Base-by-base conservation (phyloP, 2,888 invertebrate species). In the Toxonevra muliebris region DNA sequence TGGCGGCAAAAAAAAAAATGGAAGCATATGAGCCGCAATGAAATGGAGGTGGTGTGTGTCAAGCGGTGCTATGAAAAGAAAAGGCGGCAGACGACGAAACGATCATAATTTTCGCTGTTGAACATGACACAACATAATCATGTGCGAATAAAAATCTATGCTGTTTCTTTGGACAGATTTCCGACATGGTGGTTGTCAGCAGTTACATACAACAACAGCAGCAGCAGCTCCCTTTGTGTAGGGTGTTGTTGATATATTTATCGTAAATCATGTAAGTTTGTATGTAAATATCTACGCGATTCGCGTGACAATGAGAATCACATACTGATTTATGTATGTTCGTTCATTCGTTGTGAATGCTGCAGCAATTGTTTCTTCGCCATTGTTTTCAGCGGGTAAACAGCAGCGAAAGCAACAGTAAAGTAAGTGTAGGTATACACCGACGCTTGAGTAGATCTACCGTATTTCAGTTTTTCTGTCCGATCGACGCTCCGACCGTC, bases 61-160 rank as follows among this genome's bases (percentile, higher is more conserved):
- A 30, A 7, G 30, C 30, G 30, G 30, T 30, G 30, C 30, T 30
- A 30, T 7, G 2, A 4, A 30, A 30, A 30, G 30, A 30, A 30
- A 30, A 30, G 30, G 30, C 62, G 69, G 71, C 71, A 67, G 69
- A 70, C 71, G 73, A 73, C 73, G 70, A 72, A 69, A 65, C 69
- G 59, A 71, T 70, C 70, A 73, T 73, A 73, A 72, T 73, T 72
- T 65, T 66, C 69, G 68, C 66, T 70, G 66, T 68, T 70, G 41
- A 71, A 70, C 69, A 69, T 72, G 71, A 70, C 68, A 71, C 70
- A 69, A 20, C 50, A 43, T 58, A 66, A 74, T 72, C 71, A 75
- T 72, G 75, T 75, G 75, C 70, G 73, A 75, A 75, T 72, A 48
- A 69, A 63, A 30, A 30, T 30, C 30, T 30, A 30, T 30, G 30